Percentiles rank a stretch among this genome's conserved stretches.
Evolutionary conservation across 2,888 invertebrate genomes (phyloP).

Genomic region (Drosophila anceps): DNA sequence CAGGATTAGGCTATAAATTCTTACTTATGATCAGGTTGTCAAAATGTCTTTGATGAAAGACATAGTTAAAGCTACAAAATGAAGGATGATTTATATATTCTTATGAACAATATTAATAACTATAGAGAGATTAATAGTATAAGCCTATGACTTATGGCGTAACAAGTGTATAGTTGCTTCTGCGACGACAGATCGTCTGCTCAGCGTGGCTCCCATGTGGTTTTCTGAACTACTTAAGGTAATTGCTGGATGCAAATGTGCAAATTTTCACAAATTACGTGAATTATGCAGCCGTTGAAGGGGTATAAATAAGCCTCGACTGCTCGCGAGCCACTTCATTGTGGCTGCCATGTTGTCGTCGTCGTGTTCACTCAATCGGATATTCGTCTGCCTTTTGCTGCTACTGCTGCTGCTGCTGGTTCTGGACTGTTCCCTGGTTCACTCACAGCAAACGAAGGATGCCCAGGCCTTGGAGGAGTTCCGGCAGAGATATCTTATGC

Average conservation of each 20-base stretch:
- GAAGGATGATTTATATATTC: neutral
- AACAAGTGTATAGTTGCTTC: neutral
- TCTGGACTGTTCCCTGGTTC: neutral
- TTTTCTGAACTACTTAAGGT: slow-evolving; percentile 68
- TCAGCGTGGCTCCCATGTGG: slow-evolving; percentile 42
- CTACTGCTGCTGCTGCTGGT: slow-evolving; percentile 10
- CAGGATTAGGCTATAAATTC: too few relatives aligned
- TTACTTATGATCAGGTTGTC: too few relatives aligned
- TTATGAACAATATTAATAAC: neutral
- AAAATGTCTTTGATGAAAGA: neutral
- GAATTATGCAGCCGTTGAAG: slow-evolving; percentile 49
- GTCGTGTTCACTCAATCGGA: slow-evolving; percentile 16
- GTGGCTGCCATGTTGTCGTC: slow-evolving; percentile 39
- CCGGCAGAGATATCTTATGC: slow-evolving; percentile 73
- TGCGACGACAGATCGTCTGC: neutral
- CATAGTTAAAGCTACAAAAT: neutral
- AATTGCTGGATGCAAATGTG: slow-evolving; percentile 63
- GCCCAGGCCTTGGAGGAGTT: slow-evolving; percentile 73
- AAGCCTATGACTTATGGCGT: neutral
- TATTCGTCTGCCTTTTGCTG: slow-evolving; percentile 17
- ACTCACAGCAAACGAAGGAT: slow-evolving; percentile 34
- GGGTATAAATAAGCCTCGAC: slow-evolving; percentile 55
- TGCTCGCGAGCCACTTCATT: slow-evolving; percentile 8
- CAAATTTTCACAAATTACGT: slow-evolving; percentile 69
- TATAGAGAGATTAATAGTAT: neutral